Conservation (phyloP, 2,797 vertebrate species). For the Sebastes vulpes region DNA sequence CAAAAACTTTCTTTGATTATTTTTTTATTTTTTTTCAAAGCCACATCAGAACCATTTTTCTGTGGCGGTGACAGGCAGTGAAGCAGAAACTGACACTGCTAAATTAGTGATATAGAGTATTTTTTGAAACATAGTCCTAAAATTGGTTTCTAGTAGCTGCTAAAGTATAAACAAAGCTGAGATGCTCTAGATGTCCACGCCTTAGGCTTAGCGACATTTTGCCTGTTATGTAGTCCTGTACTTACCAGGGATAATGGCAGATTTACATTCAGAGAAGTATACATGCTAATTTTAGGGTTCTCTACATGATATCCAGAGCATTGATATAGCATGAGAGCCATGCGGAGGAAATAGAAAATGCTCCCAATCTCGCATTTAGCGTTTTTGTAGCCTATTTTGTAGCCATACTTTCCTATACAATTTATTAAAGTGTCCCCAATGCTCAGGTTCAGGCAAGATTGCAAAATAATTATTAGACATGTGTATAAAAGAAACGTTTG, state of each 20-base stretch:
- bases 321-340: no score
- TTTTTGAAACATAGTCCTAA: not conserved
- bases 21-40: not conserved
- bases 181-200: not conserved
- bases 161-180: not conserved
- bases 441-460: no score
- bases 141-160: not conserved
- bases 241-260: not conserved
- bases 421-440: no score
- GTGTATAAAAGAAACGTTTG: no score
- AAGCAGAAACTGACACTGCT: not conserved
- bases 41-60: not conserved
- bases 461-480: no score
- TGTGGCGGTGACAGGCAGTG: not conserved
- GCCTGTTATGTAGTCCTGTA: not conserved
- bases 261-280: not conserved
- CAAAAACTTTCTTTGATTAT: not conserved
- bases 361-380: no score
- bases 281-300: not conserved
- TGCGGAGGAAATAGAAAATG: no score
- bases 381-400: no score
- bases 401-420: no score
- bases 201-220: not conserved
- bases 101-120: not conserved
- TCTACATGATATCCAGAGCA: no score